Conservation (phyloP, 2,888 invertebrate species). For the Oasisia sp. region DNA sequence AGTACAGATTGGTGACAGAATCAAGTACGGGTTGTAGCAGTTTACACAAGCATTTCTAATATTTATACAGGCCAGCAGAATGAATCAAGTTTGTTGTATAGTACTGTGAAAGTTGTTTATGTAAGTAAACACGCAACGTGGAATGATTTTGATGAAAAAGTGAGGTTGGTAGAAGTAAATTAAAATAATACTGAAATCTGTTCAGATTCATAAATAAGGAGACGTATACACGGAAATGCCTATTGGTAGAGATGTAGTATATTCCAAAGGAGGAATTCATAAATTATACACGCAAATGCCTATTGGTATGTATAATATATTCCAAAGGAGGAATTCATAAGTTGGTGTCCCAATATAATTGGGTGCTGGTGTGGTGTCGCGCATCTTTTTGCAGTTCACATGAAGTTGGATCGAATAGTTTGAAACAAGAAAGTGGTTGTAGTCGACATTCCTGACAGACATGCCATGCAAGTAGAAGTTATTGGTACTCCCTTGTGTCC, state of each 20-base stretch:
- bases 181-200: background rate
- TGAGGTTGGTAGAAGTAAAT: background rate
- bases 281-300: background rate
- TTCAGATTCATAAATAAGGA: no score
- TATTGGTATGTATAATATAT: background rate
- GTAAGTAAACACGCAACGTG: no score
- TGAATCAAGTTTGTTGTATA: background rate
- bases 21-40: background rate
- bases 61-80: no score
- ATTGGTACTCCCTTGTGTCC: no score
- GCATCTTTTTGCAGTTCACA: no score
- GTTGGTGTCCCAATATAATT: background rate
- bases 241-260: background rate
- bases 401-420: no score
- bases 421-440: no score
- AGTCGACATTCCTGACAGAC: no score
- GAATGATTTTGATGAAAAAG: background rate
- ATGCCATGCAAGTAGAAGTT: no score
- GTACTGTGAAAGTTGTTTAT: no score
- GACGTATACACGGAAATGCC: background rate
- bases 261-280: background rate
- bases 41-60: background rate
- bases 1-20: background rate
- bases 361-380: background rate
- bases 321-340: background rate